Conservation (phyloP, 1,140 invertebrate genomes). For the Tetramorium simillimum region DNA sequence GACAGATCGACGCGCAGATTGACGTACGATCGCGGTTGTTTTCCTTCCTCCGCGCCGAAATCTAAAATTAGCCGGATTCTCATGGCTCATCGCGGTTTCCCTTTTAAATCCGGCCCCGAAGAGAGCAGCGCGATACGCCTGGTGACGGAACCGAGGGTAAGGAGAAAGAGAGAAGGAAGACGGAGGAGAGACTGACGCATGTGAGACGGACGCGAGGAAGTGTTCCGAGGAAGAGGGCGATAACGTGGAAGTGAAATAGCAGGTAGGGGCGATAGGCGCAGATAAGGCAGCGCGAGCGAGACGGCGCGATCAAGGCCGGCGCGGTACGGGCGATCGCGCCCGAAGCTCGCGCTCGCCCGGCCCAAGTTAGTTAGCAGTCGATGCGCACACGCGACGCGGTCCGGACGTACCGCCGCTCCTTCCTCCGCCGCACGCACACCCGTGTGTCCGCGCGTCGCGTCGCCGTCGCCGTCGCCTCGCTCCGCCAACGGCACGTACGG, state of each 20-base stretch:
- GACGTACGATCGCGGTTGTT: not conserved
- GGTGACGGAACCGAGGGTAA: not conserved
- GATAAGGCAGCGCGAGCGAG: conserved; percentile 64
- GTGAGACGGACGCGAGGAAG: not conserved
- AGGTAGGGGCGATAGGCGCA: conserved; percentile 51
- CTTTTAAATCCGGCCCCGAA: conserved; percentile 37
- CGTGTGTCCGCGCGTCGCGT: not conserved
- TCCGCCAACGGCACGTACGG: conserved; percentile 65
- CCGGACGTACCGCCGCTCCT: conserved; percentile 76
- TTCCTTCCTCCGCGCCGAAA: not conserved
- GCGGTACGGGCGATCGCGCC: conserved; percentile 62
- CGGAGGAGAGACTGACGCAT: conserved; percentile 29
- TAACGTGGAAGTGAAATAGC: conserved; percentile 18
- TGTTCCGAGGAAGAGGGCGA: not conserved
- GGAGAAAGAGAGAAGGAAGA: conserved; percentile 50
- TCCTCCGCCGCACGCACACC: not conserved
- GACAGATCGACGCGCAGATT: not conserved
- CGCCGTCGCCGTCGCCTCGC: too few relatives aligned
- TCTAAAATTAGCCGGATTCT: conserved; percentile 5
- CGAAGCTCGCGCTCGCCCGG: conserved; percentile 72
- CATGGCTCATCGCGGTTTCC: not conserved
- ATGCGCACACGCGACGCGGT: conserved; percentile 83
- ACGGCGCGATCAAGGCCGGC: not conserved
- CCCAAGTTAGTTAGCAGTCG: conserved; percentile 84
- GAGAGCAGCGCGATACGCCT: not conserved